phyloP scores from a whole-genome alignment of 1,140 invertebrate species.

The Polyergus mexicanus region DNA sequence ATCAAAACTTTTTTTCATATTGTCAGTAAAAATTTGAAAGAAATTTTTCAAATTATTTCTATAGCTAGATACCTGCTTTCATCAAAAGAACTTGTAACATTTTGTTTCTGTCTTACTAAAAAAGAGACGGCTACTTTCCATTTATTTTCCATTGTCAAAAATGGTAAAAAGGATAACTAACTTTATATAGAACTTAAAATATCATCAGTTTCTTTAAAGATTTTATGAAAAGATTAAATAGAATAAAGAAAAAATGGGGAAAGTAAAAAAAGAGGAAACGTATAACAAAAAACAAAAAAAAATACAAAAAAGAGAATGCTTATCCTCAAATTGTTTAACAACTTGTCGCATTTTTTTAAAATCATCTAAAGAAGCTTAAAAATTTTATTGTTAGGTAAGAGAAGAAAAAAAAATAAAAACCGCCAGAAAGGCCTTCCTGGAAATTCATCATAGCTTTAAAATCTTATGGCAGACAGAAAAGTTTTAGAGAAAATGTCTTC shows the following conservation, averaged over 20 bases:
- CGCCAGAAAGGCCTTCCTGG: no score
- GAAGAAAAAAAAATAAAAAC: no score
- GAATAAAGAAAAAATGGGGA: background rate
- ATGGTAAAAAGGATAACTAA: background rate
- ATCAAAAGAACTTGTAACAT: background rate
- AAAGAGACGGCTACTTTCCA: background rate
- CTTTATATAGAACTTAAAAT: background rate
- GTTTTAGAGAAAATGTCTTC: background rate
- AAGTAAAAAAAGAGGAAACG: background rate
- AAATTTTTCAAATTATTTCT: background rate
- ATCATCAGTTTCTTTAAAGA: no score
- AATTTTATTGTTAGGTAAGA: no score
- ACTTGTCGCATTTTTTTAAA: no score
- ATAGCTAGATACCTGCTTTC: background rate
- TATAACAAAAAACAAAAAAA: no score
- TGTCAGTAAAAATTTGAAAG: background rate
- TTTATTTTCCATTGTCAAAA: background rate
- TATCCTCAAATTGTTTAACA: no score
- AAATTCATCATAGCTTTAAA: background rate
- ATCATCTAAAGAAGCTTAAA: no score
- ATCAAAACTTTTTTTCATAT: background rate
- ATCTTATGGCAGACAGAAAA: background rate
- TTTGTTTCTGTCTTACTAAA: background rate
- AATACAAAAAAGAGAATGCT: no score
- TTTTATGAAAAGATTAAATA: background rate